Conservation (phyloP, 1,140 invertebrate species). For the Trichonephila clavipes region DNA sequence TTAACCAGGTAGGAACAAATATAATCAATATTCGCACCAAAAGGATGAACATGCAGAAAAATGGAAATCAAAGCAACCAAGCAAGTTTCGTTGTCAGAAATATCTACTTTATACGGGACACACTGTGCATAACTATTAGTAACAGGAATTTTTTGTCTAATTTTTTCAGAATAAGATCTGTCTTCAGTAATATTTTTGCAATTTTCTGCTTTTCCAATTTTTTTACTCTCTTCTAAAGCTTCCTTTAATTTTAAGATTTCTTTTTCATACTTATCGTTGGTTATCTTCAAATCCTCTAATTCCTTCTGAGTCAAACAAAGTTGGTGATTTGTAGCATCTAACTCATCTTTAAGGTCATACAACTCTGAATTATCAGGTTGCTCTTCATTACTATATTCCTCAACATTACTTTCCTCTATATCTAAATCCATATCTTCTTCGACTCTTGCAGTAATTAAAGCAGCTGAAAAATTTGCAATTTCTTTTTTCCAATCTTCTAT, state of each 20-base stretch:
- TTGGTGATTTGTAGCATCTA: neutral
- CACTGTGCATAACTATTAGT: neutral
- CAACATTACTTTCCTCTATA: neutral
- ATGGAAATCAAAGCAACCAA: conserved; percentile 87
- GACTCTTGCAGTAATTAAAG: conserved; percentile 85
- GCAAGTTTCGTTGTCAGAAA: neutral
- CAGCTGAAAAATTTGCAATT: conserved; percentile 80
- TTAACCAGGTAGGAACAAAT: conserved; percentile 89
- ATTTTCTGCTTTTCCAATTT: conserved; percentile 52
- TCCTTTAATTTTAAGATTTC: conserved; percentile 83
- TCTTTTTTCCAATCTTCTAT: conserved; percentile 98
- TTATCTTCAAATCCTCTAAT: conserved; percentile 77
- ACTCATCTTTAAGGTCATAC: neutral
- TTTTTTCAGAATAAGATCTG: conserved; percentile 77
- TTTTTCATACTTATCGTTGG: conserved; percentile 84
- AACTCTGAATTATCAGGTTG: neutral
- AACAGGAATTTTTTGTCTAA: conserved; percentile 82
- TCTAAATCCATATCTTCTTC: conserved; percentile 90
- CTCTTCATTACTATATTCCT: neutral
- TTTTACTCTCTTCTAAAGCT: conserved; percentile 80
- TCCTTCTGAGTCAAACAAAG: neutral
- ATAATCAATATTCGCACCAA: conserved; percentile 91
- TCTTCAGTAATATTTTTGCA: conserved; percentile 15
- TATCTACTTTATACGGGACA: neutral
- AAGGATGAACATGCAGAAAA: conserved; percentile 93